phyloP scores from a whole-genome alignment of 2,113 vertebrate genomes.

The Labeo rohita region DNA sequence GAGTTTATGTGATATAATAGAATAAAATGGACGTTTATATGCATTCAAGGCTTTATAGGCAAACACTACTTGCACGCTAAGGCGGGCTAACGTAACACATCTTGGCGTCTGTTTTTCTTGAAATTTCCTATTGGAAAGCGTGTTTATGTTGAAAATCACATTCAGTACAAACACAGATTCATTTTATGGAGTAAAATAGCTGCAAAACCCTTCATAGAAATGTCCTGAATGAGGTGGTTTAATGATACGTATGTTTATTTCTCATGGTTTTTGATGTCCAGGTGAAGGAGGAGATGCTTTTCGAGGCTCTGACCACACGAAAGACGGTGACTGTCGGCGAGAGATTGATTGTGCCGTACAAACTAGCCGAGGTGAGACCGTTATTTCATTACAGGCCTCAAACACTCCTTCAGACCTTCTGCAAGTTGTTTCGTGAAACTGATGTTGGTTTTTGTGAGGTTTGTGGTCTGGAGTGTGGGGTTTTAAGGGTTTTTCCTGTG shows the following conservation, averaged over 20 bases:
- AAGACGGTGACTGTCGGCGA: slow-evolving; percentile 97
- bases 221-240: neutral
- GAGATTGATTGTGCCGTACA: slow-evolving; percentile 94
- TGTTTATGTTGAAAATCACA: neutral
- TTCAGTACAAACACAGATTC: neutral
- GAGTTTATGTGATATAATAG: slow-evolving; percentile 20
- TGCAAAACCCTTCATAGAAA: neutral
- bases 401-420: neutral
- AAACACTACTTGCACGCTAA: slow-evolving; percentile 24
- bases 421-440: neutral
- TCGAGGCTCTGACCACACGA: slow-evolving; percentile 93
- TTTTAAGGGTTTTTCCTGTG: neutral
- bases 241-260: neutral
- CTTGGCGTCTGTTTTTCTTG: slow-evolving; percentile 4
- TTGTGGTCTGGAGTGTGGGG: neutral
- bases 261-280: slow-evolving; percentile 56
- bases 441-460: neutral
- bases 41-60: slow-evolving; percentile 1
- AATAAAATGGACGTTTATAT: slow-evolving; percentile 8
- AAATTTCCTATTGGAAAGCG: neutral
- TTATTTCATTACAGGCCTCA: neutral
- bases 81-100: neutral
- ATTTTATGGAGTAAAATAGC: neutral
- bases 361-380: slow-evolving; percentile 86
- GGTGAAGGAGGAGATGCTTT: slow-evolving; percentile 98